phyloP scores from a whole-genome alignment of 2,888 invertebrate species.

The Thymelicus sylvestris region DNA sequence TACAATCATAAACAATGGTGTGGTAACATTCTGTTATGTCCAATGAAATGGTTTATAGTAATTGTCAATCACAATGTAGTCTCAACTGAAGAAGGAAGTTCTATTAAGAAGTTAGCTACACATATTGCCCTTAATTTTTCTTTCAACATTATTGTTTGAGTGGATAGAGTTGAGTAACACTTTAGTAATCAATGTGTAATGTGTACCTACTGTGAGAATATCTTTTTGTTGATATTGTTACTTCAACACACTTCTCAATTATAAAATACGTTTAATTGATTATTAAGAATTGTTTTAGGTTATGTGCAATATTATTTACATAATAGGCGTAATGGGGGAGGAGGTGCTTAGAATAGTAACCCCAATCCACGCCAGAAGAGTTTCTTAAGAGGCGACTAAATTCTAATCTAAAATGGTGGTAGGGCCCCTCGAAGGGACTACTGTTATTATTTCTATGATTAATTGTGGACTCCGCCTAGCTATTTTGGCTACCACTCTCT shows the following conservation, averaged over 20 bases:
- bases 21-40: slow-evolving; percentile 30
- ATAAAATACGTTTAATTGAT: neutral
- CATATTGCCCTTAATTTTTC: slow-evolving; percentile 79
- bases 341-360: no score
- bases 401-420: no score
- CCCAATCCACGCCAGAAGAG: no score
- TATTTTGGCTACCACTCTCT: no score
- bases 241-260: neutral
- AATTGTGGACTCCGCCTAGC: no score
- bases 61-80: slow-evolving; percentile 54
- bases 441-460: no score
- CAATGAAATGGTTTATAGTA: slow-evolving; percentile 42
- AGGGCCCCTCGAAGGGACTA: no score
- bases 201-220: slow-evolving; percentile 20
- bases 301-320: no score
- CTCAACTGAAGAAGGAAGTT: slow-evolving; percentile 74
- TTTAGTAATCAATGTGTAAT: slow-evolving; percentile 15
- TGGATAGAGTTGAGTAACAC: slow-evolving; percentile 41
- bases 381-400: no score
- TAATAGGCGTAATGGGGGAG: no score
- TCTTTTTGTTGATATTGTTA: slow-evolving; percentile 2
- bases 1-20: neutral
- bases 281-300: no score
- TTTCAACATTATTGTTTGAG: slow-evolving; percentile 59
- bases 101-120: slow-evolving; percentile 69